These are phyloP conservation scores for Drosophila rellima DNA, from an alignment of 2,888 invertebrate species.

Conservation along the genomic window DNA sequence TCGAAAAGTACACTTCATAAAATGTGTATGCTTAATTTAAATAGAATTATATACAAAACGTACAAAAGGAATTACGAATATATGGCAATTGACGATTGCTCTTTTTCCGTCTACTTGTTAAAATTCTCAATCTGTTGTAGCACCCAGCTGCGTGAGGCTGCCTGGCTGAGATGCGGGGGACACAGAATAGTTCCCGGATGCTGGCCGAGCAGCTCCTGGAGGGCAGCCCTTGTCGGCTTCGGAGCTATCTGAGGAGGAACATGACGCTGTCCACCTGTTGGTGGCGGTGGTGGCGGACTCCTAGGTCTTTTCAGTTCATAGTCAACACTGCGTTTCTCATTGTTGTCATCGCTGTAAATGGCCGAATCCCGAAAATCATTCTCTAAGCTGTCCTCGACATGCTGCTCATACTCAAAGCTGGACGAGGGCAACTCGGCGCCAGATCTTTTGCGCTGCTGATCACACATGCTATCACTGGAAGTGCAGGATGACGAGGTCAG, in stretches of 20 bases:
- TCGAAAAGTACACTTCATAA: slow-evolving; percentile 24
- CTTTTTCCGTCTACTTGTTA: slow-evolving; percentile 74
- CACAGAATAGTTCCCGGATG: slow-evolving; percentile 72
- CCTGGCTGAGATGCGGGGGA: slow-evolving; percentile 77
- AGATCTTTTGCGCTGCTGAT: slow-evolving; percentile 69
- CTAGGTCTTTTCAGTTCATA: slow-evolving; percentile 66
- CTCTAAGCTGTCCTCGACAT: slow-evolving; percentile 89
- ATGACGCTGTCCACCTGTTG: slow-evolving; percentile 40
- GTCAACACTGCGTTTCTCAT: slow-evolving; percentile 78
- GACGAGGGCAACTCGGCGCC: slow-evolving; percentile 66
- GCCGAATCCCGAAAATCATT: slow-evolving; percentile 93
- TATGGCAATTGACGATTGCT: slow-evolving; percentile 52
- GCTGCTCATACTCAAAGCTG: slow-evolving; percentile 91
- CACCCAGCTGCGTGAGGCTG: slow-evolving; percentile 85
- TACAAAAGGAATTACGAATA: slow-evolving; percentile 32
- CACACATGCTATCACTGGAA: slow-evolving; percentile 84
- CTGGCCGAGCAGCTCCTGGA: slow-evolving; percentile 50
- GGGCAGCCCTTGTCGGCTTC: slow-evolving; percentile 63
- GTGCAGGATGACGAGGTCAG: slow-evolving; percentile 82
- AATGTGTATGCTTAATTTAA: slow-evolving; percentile 9
- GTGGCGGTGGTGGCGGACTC: slow-evolving; percentile 80
- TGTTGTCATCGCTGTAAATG: slow-evolving; percentile 90
- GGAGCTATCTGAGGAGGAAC: slow-evolving; percentile 68
- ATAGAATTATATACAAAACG: slow-evolving; percentile 31
- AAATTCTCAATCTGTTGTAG: slow-evolving; percentile 85